Percentiles rank a stretch among this genome's conserved stretches.
Evolutionary conservation across 2,888 invertebrate genomes (phyloP).

Genomic region (Dynastes tityus): DNA sequence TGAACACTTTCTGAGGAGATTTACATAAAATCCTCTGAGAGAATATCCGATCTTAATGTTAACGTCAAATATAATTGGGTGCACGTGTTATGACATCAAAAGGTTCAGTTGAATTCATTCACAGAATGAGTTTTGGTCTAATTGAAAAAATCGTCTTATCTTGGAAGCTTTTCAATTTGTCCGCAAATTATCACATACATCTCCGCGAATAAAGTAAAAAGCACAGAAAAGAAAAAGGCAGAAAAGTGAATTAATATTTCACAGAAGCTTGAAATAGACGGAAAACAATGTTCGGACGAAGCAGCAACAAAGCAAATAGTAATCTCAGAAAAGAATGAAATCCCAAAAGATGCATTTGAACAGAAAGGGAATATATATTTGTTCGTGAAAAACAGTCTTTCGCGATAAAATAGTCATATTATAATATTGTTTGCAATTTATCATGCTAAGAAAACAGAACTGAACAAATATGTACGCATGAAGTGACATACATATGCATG

Average conservation of each 20-base stretch:
- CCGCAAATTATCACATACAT: not conserved
- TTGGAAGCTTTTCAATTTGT: constrained; percentile 7
- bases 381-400: constrained; percentile 17
- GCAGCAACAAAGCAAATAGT: constrained; percentile 8
- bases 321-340: constrained; percentile 4
- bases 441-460: constrained; percentile 9
- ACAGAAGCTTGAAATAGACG: constrained; percentile 17
- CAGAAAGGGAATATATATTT: constrained; percentile 30
- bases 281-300: constrained; percentile 13
- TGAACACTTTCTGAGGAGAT: too few relatives aligned
- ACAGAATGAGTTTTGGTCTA: not conserved
- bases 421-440: constrained; percentile 34
- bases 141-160: not conserved
- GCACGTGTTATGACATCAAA: too few relatives aligned
- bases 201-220: not conserved
- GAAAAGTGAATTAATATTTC: constrained; percentile 34
- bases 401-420: constrained; percentile 31
- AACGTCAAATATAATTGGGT: too few relatives aligned
- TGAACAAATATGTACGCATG: not conserved
- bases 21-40: too few relatives aligned
- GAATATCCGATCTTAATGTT: too few relatives aligned
- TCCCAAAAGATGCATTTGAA: constrained; percentile 19
- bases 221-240: not conserved
- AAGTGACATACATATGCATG: not conserved
- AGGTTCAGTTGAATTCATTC: not conserved